Conservation (phyloP, 2,797 vertebrate species). For the Triplophysa yarkandensis region DNA sequence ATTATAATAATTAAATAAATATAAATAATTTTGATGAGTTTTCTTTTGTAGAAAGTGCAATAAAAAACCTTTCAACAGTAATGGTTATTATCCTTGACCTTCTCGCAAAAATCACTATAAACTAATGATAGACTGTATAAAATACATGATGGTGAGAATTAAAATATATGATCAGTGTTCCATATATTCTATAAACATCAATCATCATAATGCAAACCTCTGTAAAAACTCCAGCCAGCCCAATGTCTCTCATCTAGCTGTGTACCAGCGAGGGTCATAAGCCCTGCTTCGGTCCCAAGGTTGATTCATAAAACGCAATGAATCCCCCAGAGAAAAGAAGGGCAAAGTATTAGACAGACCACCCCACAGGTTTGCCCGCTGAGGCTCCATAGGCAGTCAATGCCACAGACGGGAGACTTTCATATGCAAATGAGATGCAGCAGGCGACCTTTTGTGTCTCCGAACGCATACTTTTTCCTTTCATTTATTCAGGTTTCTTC, state of each 20-base stretch:
- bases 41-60: too few species aligned
- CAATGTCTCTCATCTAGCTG: not conserved
- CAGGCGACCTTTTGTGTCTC: slow-evolving; percentile 42
- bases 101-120: too few species aligned
- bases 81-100: too few species aligned
- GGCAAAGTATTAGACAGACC: slow-evolving; percentile 1
- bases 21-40: too few species aligned
- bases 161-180: too few species aligned
- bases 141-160: too few species aligned
- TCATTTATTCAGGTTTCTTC: not conserved
- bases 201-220: not conserved
- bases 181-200: not conserved
- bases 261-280: not conserved
- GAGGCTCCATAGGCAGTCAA: slow-evolving; percentile 25
- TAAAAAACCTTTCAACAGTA: too few species aligned
- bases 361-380: slow-evolving; percentile 21
- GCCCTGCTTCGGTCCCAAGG: slow-evolving; percentile 15
- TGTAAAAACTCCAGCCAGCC: slow-evolving; percentile 2
- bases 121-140: too few species aligned
- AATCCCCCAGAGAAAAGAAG: slow-evolving; percentile 5
- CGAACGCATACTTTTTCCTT: slow-evolving; percentile 17
- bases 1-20: too few species aligned
- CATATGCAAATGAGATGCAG: slow-evolving; percentile 52
- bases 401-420: slow-evolving; percentile 32
- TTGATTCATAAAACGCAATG: slow-evolving; percentile 22